A percentile compares a stretch with the other conserved stretches of the same genome.
Conservation (phyloP, 2,888 invertebrate species). For the Ormyrus labotus region DNA sequence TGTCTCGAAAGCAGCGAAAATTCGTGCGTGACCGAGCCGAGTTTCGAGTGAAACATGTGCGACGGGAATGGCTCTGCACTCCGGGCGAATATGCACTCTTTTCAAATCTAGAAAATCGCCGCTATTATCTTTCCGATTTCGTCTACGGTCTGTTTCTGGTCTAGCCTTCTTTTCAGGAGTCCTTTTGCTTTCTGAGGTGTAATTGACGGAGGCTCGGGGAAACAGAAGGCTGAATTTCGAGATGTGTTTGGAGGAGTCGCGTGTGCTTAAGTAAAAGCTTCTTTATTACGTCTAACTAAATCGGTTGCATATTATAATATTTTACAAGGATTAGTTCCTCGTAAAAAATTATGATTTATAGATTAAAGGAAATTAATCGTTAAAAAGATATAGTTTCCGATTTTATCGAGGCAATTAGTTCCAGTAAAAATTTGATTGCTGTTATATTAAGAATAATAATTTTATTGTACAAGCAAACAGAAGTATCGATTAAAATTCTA, state of each 20-base stretch:
- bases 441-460: no score
- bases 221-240: constrained; percentile 8
- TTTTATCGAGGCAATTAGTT: no score
- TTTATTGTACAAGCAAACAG: no score
- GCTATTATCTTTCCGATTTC: constrained; percentile 47
- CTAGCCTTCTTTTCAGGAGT: neutral
- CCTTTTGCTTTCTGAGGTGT: neutral
- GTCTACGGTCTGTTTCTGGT: constrained; percentile 49
- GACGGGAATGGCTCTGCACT: constrained; percentile 45
- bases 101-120: constrained; percentile 50
- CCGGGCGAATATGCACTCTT: constrained; percentile 34
- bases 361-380: no score
- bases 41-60: constrained; percentile 43
- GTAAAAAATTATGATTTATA: no score
- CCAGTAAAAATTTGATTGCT: no score
- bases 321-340: no score
- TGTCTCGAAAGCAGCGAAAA: neutral
- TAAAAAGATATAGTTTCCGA: no score
- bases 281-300: constrained; percentile 3
- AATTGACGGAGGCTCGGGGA: constrained; percentile 4
- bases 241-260: constrained; percentile 26
- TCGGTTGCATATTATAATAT: no score
- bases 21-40: constrained; percentile 42
- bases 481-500: no score
- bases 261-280: constrained; percentile 20